Evolutionary conservation across 2,113 vertebrate genomes (phyloP).

Genomic region (Arenaria interpres): DNA sequence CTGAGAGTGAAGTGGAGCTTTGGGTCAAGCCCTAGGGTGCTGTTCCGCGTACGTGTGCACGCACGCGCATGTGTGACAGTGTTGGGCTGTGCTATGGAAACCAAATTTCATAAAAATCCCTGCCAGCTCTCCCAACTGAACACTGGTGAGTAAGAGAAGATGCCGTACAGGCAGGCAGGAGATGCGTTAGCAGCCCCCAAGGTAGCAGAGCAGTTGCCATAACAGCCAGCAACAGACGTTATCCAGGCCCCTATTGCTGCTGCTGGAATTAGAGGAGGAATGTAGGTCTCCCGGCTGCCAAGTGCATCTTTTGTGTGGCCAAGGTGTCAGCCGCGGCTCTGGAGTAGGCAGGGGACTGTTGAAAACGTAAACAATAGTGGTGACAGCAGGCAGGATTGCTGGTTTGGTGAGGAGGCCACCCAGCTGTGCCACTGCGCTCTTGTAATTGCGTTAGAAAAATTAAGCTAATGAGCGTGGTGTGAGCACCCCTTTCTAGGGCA

Average conservation of each 20-base stretch:
- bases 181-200: conserved; percentile 10
- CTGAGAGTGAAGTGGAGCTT: background rate
- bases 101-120: background rate
- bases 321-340: background rate
- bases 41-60: background rate
- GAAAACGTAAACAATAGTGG: background rate
- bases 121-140: background rate
- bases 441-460: background rate
- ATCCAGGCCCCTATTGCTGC: background rate
- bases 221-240: conserved; percentile 36
- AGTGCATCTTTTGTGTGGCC: background rate
- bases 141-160: background rate
- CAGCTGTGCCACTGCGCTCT: background rate
- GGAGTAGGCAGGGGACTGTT: background rate
- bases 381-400: background rate
- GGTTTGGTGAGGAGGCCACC: background rate
- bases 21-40: background rate
- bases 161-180: background rate
- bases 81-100: background rate
- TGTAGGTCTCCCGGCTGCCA: background rate
- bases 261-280: background rate
- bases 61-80: accelerated
- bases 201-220: conserved; percentile 43
- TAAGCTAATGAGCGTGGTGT: accelerated
- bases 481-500: background rate